phyloP scores from a whole-genome alignment of 2,113 vertebrate genomes.

The Aleadryas rufinucha region DNA sequence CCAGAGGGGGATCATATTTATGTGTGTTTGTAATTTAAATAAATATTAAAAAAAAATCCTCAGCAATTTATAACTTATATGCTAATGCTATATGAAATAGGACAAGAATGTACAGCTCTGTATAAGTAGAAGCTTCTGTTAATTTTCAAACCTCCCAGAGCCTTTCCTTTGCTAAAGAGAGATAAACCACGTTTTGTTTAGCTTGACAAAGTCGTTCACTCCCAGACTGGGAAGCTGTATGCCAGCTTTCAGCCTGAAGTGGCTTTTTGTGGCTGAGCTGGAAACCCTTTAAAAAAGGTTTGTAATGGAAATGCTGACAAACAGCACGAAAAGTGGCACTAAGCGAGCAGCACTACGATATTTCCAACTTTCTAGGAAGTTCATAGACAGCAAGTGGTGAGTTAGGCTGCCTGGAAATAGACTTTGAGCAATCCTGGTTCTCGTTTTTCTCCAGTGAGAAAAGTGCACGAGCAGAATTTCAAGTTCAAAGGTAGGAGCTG shows the following conservation, averaged over 20 bases:
- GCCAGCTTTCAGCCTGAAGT: slow-evolving; percentile 58
- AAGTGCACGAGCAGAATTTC: background rate
- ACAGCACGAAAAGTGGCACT: slow-evolving; percentile 9
- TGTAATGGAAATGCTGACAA: slow-evolving; percentile 70
- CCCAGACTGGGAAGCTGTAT: background rate
- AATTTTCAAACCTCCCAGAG: background rate
- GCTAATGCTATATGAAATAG: background rate
- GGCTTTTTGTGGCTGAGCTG: slow-evolving; percentile 59
- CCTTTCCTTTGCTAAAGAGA: slow-evolving; percentile 20
- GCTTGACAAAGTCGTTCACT: slow-evolving; percentile 36
- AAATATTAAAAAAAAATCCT: background rate
- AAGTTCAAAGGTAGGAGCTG: background rate
- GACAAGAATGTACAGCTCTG: background rate
- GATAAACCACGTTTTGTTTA: slow-evolving; percentile 59
- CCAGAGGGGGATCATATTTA: background rate
- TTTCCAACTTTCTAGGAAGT: slow-evolving; percentile 57
- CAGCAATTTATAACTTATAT: background rate
- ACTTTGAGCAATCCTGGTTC: background rate
- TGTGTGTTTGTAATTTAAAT: background rate
- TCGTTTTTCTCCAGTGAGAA: background rate
- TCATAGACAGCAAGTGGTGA: background rate
- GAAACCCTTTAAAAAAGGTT: slow-evolving; percentile 58
- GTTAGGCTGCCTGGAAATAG: background rate
- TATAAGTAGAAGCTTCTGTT: background rate
- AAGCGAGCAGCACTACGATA: slow-evolving; percentile 1